A percentile compares a stretch with the other conserved stretches of the same genome.
These are phyloP conservation scores for Macaria liturata DNA, from an alignment of 2,888 invertebrate species.

Conservation along the genomic window DNA sequence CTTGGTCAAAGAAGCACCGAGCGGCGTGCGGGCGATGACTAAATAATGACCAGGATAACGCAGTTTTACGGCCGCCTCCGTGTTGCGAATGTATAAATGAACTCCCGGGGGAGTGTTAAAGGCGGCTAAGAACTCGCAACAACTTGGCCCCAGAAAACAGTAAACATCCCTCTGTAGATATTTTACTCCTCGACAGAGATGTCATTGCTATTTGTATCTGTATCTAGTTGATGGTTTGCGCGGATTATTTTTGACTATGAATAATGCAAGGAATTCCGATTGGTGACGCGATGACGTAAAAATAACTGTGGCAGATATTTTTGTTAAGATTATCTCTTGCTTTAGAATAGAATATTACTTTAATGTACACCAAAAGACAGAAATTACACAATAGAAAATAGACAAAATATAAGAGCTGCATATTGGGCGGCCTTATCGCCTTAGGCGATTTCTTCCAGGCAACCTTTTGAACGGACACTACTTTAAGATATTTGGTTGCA, in stretches of 20 bases:
- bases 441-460: too few relatives aligned
- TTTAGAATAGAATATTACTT: too few relatives aligned
- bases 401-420: too few relatives aligned
- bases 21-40: constrained; percentile 68
- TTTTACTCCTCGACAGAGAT: constrained; percentile 56
- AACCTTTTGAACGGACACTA: too few relatives aligned
- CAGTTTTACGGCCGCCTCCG: constrained; percentile 81
- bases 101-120: constrained; percentile 81
- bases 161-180: constrained; percentile 65
- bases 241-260: constrained; percentile 43
- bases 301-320: constrained; percentile 12
- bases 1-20: constrained; percentile 21
- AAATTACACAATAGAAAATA: too few relatives aligned
- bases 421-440: too few relatives aligned
- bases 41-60: constrained; percentile 82
- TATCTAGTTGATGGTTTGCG: constrained; percentile 46
- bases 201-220: constrained; percentile 68
- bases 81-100: constrained; percentile 82
- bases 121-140: constrained; percentile 79
- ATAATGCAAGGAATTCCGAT: constrained; percentile 34
- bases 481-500: too few relatives aligned
- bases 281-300: constrained; percentile 16
- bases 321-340: background rate
- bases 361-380: too few relatives aligned
- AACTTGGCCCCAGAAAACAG: constrained; percentile 75